phyloP scores from a whole-genome alignment of 2,797 vertebrate genomes.

The Loris lydekkerianus region DNA sequence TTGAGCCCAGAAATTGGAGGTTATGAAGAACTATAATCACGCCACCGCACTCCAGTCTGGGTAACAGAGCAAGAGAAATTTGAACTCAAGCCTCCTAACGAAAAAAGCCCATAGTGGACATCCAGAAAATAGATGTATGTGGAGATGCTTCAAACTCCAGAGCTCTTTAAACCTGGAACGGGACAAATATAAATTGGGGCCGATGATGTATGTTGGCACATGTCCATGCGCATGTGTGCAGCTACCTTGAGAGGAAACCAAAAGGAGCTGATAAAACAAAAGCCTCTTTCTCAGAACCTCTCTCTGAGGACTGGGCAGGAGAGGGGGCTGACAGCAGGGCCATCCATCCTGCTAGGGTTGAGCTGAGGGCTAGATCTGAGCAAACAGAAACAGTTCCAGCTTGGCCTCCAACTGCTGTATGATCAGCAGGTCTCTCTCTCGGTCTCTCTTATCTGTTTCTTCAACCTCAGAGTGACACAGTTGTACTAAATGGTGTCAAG shows the following conservation, averaged over 20 bases:
- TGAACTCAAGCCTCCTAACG: background rate
- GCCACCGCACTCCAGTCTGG: background rate
- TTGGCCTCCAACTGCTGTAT: slow-evolving; percentile 56
- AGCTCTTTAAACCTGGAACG: slow-evolving; percentile 45
- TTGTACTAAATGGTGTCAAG: background rate
- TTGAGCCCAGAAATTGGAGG: background rate
- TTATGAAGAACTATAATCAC: background rate
- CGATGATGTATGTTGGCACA: background rate
- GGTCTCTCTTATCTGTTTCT: background rate
- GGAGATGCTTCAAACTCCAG: slow-evolving; percentile 42
- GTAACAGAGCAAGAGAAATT: background rate
- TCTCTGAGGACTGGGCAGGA: slow-evolving; percentile 45
- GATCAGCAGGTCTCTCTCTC: background rate
- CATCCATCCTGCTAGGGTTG: background rate
- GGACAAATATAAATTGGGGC: slow-evolving; percentile 36
- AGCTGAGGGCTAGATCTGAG: slow-evolving; percentile 53
- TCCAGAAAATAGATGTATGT: background rate
- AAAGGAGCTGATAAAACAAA: slow-evolving; percentile 70
- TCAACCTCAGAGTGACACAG: slow-evolving; percentile 24
- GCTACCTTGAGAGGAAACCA: slow-evolving; percentile 68
- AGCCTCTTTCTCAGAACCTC: slow-evolving; percentile 73
- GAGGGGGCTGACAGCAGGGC: slow-evolving; percentile 53
- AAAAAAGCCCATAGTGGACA: background rate
- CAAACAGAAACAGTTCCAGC: slow-evolving; percentile 62
- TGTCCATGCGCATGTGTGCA: background rate